Conservation (phyloP, 2,888 invertebrate genomes). For the Mellilla xanthometata region DNA sequence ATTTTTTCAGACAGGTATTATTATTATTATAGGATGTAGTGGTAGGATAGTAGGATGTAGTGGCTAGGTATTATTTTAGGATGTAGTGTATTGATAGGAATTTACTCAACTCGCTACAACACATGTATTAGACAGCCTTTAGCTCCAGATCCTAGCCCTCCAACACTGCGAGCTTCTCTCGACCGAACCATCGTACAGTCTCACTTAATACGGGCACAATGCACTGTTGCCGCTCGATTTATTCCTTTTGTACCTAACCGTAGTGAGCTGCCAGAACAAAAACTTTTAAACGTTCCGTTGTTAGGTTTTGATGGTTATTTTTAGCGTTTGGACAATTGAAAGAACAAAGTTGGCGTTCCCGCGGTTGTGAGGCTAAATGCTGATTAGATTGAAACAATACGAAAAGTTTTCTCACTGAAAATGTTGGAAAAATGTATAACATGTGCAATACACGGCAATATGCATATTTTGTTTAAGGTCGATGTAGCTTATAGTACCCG, state of each 20-base stretch:
- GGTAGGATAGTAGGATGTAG: too few relatives aligned
- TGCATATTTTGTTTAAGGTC: too few relatives aligned
- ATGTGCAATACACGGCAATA: too few relatives aligned
- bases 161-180: conserved; percentile 50
- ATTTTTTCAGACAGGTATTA: too few relatives aligned
- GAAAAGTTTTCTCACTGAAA: not conserved
- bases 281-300: conserved; percentile 47
- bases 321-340: conserved; percentile 27
- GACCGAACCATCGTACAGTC: conserved; percentile 52
- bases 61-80: too few relatives aligned
- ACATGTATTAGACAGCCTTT: too few relatives aligned
- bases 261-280: conserved; percentile 45
- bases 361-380: not conserved
- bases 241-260: conserved; percentile 53
- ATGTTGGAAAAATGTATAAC: too few relatives aligned
- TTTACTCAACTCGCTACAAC: too few relatives aligned
- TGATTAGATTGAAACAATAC: not conserved
- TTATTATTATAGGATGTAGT: too few relatives aligned
- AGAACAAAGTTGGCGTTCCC: conserved; percentile 8
- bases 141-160: conserved; percentile 25
- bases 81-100: too few relatives aligned
- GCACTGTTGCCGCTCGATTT: conserved; percentile 57
- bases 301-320: conserved; percentile 35
- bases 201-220: conserved; percentile 65
- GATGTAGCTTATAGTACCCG: too few relatives aligned